phyloP scores from a whole-genome alignment of 2,797 vertebrate genomes.

The Ispidina lecontei region DNA sequence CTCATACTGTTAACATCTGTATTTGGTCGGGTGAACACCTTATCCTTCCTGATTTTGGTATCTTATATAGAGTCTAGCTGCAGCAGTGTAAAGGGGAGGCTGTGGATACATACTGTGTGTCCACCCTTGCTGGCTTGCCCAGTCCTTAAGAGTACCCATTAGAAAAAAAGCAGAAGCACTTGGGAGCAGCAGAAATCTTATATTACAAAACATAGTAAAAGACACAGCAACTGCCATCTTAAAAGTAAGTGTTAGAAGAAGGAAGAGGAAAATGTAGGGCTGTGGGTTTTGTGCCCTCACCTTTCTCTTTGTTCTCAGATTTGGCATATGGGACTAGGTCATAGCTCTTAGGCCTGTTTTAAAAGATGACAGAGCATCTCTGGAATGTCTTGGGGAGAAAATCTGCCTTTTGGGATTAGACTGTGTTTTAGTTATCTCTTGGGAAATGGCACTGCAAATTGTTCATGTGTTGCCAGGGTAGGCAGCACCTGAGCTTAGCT shows the following conservation, averaged over 20 bases:
- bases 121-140: not conserved
- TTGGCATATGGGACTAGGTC: not conserved
- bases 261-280: not conserved
- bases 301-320: not conserved
- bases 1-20: not conserved
- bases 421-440: not conserved
- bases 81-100: not conserved
- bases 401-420: not conserved
- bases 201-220: not conserved
- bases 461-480: not conserved
- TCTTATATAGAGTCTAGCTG: not conserved
- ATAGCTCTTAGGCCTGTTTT: not conserved
- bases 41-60: not conserved
- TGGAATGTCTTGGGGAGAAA: not conserved
- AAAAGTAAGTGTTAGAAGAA: not conserved
- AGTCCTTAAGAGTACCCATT: not conserved
- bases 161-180: not conserved
- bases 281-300: not conserved
- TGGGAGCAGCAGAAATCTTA: not conserved
- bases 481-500: not conserved
- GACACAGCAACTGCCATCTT: not conserved
- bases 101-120: not conserved
- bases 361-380: not conserved
- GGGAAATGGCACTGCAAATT: not conserved
- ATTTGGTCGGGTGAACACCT: accelerated